Evolutionary conservation across 2,888 invertebrate genomes (phyloP), one percentile per base, ranked within the genome.

Genomic region (Dolichomitus sp.): DNA sequence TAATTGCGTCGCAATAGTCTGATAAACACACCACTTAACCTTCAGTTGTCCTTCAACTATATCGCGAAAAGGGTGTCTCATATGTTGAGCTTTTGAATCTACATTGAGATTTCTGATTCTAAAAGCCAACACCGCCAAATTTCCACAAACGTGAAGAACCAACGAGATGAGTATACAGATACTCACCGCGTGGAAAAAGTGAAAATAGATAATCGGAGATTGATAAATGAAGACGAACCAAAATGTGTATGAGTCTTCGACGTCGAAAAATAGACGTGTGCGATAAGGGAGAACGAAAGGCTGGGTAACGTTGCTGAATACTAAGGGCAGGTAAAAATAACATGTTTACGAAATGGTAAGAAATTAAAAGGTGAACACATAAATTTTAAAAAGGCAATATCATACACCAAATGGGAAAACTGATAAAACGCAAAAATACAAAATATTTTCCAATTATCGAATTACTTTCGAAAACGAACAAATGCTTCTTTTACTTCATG

Each of bases 71-170:
- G 52, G 19, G 19, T 37, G 45, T 23, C 52, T 68, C n/a, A 17
- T 40, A 52, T 42, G 17, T 9, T 40, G 37, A 11, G 48, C 27
- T 48, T 63, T 37, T 4, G 17, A 3, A 12, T 33, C 12, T 33
- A 65, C 54, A 40, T 80, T 9, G 17, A 79, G 66, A 14, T 79
- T 79, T 40, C 74, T 57, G 14, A 80, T 83, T 70, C 75, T 79
- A 30, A 52, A 66, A 4, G 74, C 75, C 17, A 79, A n/a, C 50
- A 80, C 72, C 42, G 82, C 65, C 40, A 83, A 30, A 45, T 83
- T 70, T 17, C 79, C 79, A n/a, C 74, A 83, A 23, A 79, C 82
- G 59, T 79, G 77, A 48, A 82, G 68, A 12, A 82, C 65, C 59
- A 82, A 40, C 48, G 78, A 69, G 23, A 82, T 74, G 9, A 82